Evolutionary conservation across 2,888 invertebrate genomes (phyloP), one percentile per base, ranked within the genome.

Genomic region (Cephalotes varians): DNA sequence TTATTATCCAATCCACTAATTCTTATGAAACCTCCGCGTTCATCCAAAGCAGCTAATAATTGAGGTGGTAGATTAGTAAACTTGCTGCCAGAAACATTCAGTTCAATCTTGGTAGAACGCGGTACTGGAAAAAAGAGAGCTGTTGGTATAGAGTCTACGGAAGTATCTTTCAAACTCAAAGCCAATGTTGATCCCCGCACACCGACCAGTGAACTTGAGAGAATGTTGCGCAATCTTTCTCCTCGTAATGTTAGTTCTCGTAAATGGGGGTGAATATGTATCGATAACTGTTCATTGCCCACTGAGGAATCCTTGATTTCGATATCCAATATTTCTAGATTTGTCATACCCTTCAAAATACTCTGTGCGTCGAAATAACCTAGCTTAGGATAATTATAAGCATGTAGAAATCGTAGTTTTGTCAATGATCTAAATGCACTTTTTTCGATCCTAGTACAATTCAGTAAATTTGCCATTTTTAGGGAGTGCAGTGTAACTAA

Each of bases 311-410:
- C 98, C 93, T 98, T 98, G 0, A 98, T 96, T 95, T 98, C 98
- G 74, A 98, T 96, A 86, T 98, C 98, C 15, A 98, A 95, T 87
- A 95, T 95, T 94, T 98, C 97, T 58, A 98, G 94, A 0, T 97
- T 96, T 1, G 96, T 96, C 91, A 98, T 95, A 87, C 96, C 95
- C 88, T 97, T 96, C n/a, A 98, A 94, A 44, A 98, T 96, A 0
- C 98, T 98, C 91, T 97, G 97, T n/a, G 98, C 96, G 94, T 98
- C 98, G 85, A 98, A 95, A 92, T 98, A 98, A 0, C 98, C 98
- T 34, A 98, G 93, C 89, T 97, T 96, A 0, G 98, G 98, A 92
- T 97, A 97, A 69, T 97, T 96, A 91, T 96, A 97, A 0, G 98
- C 97, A 86, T 97, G 95, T 10, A 98, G 93, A 76, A 96, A 95